A percentile compares a stretch with the other conserved stretches of the same genome.
Evolutionary conservation across 2,113 vertebrate species (phyloP).

Genomic region (Pomatostomus ruficeps): DNA sequence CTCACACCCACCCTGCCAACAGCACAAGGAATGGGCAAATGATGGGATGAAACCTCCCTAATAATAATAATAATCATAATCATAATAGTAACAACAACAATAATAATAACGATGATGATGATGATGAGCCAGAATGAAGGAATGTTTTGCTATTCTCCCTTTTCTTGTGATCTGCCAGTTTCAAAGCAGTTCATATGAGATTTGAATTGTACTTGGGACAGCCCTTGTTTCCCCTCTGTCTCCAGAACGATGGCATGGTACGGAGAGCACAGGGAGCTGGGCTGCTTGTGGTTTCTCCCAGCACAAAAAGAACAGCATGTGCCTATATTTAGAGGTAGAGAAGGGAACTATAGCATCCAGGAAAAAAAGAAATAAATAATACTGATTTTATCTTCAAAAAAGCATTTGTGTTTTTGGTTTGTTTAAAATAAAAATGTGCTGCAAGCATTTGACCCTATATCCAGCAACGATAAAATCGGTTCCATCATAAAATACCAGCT

Average conservation of each 20-base stretch:
- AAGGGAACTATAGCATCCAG: slow-evolving; percentile 1
- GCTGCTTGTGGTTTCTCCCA: neutral
- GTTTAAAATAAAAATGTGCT: slow-evolving; percentile 21
- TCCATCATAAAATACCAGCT: slow-evolving; percentile 35
- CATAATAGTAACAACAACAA: neutral
- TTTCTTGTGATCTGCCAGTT: neutral
- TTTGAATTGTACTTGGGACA: neutral
- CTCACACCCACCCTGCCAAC: neutral
- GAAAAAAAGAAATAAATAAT: neutral
- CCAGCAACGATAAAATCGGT: slow-evolving; percentile 49
- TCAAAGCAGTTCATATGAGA: neutral
- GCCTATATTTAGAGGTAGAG: slow-evolving; percentile 41
- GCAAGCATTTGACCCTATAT: slow-evolving; percentile 25
- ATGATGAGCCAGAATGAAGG: neutral
- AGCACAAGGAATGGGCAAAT: neutral
- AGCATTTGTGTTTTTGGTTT: neutral
- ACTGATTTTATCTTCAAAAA: slow-evolving; percentile 41
- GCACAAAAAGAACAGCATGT: slow-evolving; percentile 8
- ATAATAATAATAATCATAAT: neutral
- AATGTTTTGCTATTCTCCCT: neutral
- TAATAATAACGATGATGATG: neutral
- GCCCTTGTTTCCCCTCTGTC: neutral
- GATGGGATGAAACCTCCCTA: neutral
- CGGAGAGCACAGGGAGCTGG: neutral
- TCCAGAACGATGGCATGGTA: neutral